Evolutionary conservation across 2,888 invertebrate genomes (phyloP).

Genomic region (Ectobius pallidus): DNA sequence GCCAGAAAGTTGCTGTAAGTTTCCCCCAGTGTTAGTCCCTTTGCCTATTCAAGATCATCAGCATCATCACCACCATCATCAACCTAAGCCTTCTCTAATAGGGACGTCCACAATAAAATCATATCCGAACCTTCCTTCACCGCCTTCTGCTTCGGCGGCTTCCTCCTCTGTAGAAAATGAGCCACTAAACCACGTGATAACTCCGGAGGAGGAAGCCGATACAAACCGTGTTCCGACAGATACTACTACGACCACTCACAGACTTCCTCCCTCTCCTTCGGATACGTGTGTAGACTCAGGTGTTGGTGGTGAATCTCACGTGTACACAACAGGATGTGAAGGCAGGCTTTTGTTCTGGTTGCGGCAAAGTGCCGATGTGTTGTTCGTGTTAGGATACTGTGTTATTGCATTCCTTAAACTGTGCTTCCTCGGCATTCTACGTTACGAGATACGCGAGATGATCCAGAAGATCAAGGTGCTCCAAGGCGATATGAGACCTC

Average conservation of each 20-base stretch:
- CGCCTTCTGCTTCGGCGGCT: constrained; percentile 11
- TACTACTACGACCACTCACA: constrained; percentile 46
- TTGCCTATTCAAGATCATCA: constrained; percentile 17
- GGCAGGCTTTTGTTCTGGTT: constrained; percentile 76
- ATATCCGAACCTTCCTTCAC: constrained; percentile 14
- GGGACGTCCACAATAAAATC: constrained; percentile 1
- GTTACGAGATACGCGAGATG: constrained; percentile 75
- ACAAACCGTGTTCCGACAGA: constrained; percentile 26
- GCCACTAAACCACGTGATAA: constrained; percentile 10
- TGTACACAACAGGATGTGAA: constrained; percentile 67
- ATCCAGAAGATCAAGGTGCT: constrained; percentile 87
- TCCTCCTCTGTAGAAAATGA: constrained; percentile 13
- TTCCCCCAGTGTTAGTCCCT: constrained; percentile 39
- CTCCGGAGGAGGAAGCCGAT: constrained; percentile 18
- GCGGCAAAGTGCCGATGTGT: constrained; percentile 77
- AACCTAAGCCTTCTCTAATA: neutral
- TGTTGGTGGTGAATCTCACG: constrained; percentile 4
- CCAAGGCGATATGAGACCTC: constrained; percentile 62
- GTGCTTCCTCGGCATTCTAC: constrained; percentile 85
- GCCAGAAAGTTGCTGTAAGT: constrained; percentile 32
- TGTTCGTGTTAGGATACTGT: constrained; percentile 84
- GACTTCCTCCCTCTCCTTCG: neutral
- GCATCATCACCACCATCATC: neutral
- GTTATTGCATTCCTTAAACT: constrained; percentile 88
- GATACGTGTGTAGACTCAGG: constrained; percentile 6